Evolutionary conservation across 2,797 vertebrate genomes (phyloP), one percentile per base, ranked within the genome.

Genomic region (Bradypodion pumilum): DNA sequence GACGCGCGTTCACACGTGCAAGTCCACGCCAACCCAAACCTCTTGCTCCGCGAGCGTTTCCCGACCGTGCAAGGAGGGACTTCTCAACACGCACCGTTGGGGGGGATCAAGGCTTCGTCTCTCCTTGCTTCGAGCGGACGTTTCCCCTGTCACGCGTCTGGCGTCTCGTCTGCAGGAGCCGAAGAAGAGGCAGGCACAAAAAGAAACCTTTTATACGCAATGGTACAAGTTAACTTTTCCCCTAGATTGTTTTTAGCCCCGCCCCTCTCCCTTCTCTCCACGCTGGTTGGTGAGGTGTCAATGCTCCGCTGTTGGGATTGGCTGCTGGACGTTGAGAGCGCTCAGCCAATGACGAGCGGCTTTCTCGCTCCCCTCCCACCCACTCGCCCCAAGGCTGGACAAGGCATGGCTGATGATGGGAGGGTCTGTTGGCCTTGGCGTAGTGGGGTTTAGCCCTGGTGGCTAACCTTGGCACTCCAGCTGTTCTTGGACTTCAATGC

Each of bases 131-230:
- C 59, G 80, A 66, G 65, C 79, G 79, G 84, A 90, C 88, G 37
- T 35, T 60, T 77, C n/a, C n/a, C n/a, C n/a, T n/a, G n/a, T n/a
- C n/a, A n/a, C n/a, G n/a, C n/a, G n/a, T n/a, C n/a, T n/a, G n/a
- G n/a, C n/a, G n/a, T n/a, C n/a, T n/a, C n/a, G n/a, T n/a, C 80
- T 79, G 23, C 93, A 89, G 83, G 89, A 86, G 89, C 85, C 0
- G 0, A 0, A 40, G 70, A 25, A n/a, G n/a, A n/a, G n/a, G n/a
- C n/a, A n/a, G 75, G 84, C 32, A 77, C 62, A 8, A 81, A 83
- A 68, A 35, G 85, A 76, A 90, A 52, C 90, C 79, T 94, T 93
- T 95, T 96, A 96, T 96, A 95, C 56, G 70, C 66, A 72, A 78
- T 5, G 62, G 29, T 77, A 62, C 37, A 52, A 44, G 78, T 70